Evolutionary conservation across 2,797 vertebrate species (phyloP), one percentile per base, ranked within the genome.

Genomic region (Brachymystax lenok): DNA sequence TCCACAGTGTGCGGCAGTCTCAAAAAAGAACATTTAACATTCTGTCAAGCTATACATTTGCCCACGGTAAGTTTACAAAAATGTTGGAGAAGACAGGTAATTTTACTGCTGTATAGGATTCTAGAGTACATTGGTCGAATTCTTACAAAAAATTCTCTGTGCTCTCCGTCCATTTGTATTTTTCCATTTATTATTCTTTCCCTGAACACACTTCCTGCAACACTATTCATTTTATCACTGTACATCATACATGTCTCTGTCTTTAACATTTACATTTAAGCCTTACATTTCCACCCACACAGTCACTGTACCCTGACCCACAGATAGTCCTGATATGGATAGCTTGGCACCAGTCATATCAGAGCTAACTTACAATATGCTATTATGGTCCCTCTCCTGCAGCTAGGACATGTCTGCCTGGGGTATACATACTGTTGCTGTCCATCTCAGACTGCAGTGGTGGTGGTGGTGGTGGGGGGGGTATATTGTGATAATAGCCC

Each of bases 401-500:
- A 71, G 59, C 30, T 5, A 17, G 27, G 28, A 19, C 35, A 21
- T 73, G 68, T 8, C 19, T 35, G 3, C 51, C 16, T 56, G 40
- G 10, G 40, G 40, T 46, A 13, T 46, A 13, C 40, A 46, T 46
- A 46, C 40, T 54, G 33, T 40, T 33, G 67, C 28, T 54, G 71
- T 13, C 17, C 8, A 19, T n/a, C 19, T 52, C 1, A 52, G 24
- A 52, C 52, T 33, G 83, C 50, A 78, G 81, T 80, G 80, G 30
- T 33, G 4, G 8, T 75, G 64, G 52, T 56, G 21, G 50, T 77
- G n/a, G 50, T 77, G n/a, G 30, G 35, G 40, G 79, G 35, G 52
- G 50, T 64, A 68, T 77, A 73, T 73, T 80, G 78, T 80, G 76
- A 81, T 84, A 88, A 81, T 89, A 93, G 91, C 90, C 89, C 92